A percentile compares a stretch with the other conserved stretches of the same genome.
phyloP scores from a whole-genome alignment of 2,888 invertebrate species.

The Dorcus hopei region DNA sequence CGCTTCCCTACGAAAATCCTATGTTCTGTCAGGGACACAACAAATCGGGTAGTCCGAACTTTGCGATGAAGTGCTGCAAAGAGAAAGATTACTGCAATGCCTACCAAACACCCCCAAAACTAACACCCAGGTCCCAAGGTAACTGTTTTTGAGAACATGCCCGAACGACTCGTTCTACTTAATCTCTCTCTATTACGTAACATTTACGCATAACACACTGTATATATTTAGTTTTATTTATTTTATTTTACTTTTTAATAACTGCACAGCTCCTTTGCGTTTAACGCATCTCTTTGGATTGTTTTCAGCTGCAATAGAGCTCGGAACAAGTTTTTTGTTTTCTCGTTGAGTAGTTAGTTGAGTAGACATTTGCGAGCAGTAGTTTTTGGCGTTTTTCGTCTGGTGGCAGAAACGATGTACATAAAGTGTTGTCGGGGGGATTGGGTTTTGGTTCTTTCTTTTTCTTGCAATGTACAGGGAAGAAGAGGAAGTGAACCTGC shows the following conservation, averaged over 20 bases:
- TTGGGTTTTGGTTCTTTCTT: too few species aligned
- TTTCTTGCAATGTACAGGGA: too few species aligned
- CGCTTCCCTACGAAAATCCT: conserved; percentile 50
- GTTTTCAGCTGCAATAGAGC: too few species aligned
- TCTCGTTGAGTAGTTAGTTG: too few species aligned
- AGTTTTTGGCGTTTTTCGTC: too few species aligned
- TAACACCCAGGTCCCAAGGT: conserved; percentile 68
- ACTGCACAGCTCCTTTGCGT: conserved; percentile 8
- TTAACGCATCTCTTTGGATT: conserved; percentile 7
- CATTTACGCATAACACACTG: neutral
- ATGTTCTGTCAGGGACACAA: conserved; percentile 77
- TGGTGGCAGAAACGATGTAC: too few species aligned
- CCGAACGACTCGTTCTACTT: neutral
- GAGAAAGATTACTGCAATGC: conserved; percentile 72
- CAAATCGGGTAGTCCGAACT: conserved; percentile 60
- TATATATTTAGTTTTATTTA: neutral
- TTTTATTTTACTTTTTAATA: neutral
- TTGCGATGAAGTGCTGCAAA: conserved; percentile 80
- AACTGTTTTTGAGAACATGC: conserved; percentile 40
- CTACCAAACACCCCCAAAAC: conserved; percentile 61
- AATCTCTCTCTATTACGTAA: neutral
- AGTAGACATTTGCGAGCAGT: too few species aligned
- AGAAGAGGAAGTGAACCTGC: too few species aligned
- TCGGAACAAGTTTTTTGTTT: too few species aligned
- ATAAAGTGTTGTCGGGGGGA: too few species aligned